Evolutionary conservation across 2,888 invertebrate genomes (phyloP), one percentile per base, ranked within the genome.

Genomic region (Coleophora deauratella): DNA sequence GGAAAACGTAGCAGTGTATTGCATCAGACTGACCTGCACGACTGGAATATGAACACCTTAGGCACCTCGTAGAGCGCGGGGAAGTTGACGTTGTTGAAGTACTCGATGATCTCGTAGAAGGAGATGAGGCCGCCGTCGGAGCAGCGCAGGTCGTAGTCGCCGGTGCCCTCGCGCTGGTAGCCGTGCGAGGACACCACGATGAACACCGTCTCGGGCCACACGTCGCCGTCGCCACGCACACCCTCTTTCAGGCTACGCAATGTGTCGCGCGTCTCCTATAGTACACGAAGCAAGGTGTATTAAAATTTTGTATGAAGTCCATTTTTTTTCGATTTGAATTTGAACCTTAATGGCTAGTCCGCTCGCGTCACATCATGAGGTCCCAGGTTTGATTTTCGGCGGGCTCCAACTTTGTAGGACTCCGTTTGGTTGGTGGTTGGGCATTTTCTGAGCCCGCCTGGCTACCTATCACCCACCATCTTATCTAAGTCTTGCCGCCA

Each of bases 31-130:
- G 2, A 81, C 89, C 91, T 87, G 71, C 92, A 93, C 50, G 89
- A 88, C 60, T 93, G 93, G 60, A 92, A 91, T 44, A 93, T 85
- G 59, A 93, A 90, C 41, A 93, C 88, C 74, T 93, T 93, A 14
- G 93, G 92, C 57, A 91, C 89, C 40, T 86, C 77, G 9, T 65
- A 55, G 44, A 92, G 75, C 40, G 66, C 60, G 0, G 79, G 78
- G 62, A 90, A 88, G 40, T 73, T 76, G 11, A 59, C 54, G 55
- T 88, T 87, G 57, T 86, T 87, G 69, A 93, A 92, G 54, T 86
- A 77, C 30, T 87, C 75, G 27, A 91, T 70, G 52, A 93, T 85
- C 36, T 86, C 73, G 13, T 80, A 73, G 27, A 87, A 82, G 44
- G 85, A 65, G 40, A 89, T 62, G 13, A 75, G 61, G 6, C 73